These are phyloP conservation scores for Pelodiscus sinensis DNA, from an alignment of 2,113 vertebrate genomes.

Conservation along the genomic window DNA sequence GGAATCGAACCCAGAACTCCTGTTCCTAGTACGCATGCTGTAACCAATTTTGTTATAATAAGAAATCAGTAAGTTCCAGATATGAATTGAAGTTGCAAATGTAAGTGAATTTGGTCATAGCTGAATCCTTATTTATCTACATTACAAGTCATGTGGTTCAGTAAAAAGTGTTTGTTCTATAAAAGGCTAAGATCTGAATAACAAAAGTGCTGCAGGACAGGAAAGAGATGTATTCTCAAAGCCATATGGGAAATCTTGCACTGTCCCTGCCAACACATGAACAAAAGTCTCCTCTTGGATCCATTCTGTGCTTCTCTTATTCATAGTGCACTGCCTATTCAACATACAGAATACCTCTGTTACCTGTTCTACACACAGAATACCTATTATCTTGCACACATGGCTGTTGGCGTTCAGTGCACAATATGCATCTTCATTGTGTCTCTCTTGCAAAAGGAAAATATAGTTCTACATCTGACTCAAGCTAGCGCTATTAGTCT, in stretches of 20 bases:
- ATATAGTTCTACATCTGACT: neutral
- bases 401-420: neutral
- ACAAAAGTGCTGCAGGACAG: fast-evolving
- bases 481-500: neutral
- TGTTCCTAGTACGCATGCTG: neutral
- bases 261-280: fast-evolving
- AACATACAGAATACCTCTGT: fast-evolving
- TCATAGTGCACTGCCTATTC: neutral
- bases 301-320: neutral
- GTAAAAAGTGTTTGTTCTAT: neutral
- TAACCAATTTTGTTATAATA: neutral
- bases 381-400: neutral
- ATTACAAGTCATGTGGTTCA: fast-evolving
- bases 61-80: neutral
- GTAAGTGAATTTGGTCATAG: neutral
- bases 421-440: neutral
- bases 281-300: neutral
- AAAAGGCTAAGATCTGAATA: neutral
- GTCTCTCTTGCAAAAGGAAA: neutral
- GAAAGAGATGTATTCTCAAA: neutral
- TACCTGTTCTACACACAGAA: neutral
- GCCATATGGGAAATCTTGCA: neutral
- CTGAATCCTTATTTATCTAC: neutral
- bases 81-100: neutral
- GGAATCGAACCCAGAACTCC: neutral